Base-by-base conservation (phyloP, 1,140 invertebrate species). In the Drosophila grimshawi region DNA sequence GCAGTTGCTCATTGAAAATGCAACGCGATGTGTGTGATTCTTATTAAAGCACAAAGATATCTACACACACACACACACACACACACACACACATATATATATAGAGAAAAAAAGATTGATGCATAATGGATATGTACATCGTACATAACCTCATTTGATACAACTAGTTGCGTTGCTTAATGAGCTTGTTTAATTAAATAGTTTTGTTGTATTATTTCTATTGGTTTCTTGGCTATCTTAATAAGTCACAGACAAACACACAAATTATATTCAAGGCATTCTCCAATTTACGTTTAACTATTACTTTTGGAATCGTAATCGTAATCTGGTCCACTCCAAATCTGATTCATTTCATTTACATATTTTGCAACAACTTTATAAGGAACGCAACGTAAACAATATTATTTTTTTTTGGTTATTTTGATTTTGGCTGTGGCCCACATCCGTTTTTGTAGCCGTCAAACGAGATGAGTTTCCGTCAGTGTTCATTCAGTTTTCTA, bases 11-110 rank as follows among this genome's bases (percentile, higher is more conserved):
- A 85, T 85, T 86, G 78, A 46, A 63, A 85, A 85, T 85, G 81
- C 81, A 85, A 74, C 69, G 78, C 81, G 74, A 75, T 81, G 69
- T 86, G 81, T 86, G 81, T 86, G 81, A 80, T 78, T 85, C 77
- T 86, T 80, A 85, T 80, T 70, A 70, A 75, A 55, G 78, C 78
- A 74, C 73, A 77, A 61, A 69, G 72, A 69, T 81, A 81, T 74
- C 30, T 19, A 19, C 19, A 19, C 19, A 19, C 19, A 19, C 19
- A 19, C 19, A 19, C 19, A 19, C 19, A 19, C 19, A 19, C 19
- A 19, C 19, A 19, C 19, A 19, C 2, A 19, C 2, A 19, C 2
- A 19, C 19, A 19, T 19, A 19, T 19, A 19, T 19, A 19, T 19
- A 56, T 56, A 56, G 43, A 29, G 29, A 78, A 76, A 62, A 68